Evolutionary conservation across 2,113 vertebrate species (phyloP).

Genomic region (Corythoichthys intestinalis): DNA sequence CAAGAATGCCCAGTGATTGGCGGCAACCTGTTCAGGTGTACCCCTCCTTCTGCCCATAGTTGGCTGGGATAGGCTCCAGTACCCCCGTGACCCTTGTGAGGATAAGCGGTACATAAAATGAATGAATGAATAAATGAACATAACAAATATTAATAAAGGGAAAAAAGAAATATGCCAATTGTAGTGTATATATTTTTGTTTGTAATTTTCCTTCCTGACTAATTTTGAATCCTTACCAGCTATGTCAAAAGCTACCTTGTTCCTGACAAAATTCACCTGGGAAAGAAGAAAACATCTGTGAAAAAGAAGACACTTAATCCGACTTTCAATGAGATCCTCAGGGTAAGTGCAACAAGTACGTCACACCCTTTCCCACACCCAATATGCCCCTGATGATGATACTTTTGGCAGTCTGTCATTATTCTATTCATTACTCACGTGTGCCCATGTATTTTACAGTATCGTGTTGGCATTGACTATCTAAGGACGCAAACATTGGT

Average conservation of each 20-base stretch:
- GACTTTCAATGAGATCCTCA: constrained; percentile 89
- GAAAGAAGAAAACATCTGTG: constrained; percentile 92
- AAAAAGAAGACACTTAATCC: constrained; percentile 94
- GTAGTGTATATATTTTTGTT: too few relatives aligned
- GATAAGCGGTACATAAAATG: too few relatives aligned
- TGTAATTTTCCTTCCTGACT: background rate
- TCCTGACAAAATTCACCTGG: constrained; percentile 86
- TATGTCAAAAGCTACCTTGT: constrained; percentile 93
- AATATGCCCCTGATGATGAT: background rate
- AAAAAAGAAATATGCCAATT: too few relatives aligned
- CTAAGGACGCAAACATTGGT: constrained; percentile 84
- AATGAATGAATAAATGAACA: too few relatives aligned
- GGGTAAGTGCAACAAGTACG: constrained; percentile 68
- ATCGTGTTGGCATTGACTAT: constrained; percentile 81
- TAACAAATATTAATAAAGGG: too few relatives aligned
- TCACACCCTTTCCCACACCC: constrained; percentile 21
- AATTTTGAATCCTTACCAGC: constrained; percentile 55
- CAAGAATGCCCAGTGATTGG: too few relatives aligned
- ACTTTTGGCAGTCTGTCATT: background rate
- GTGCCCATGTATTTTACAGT: constrained; percentile 66
- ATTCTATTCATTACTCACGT: constrained; percentile 29
- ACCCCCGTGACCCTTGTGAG: too few relatives aligned
- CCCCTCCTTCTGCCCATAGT: too few relatives aligned
- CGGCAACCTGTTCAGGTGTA: too few relatives aligned
- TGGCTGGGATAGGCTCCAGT: too few relatives aligned